Evolutionary conservation across 2,888 invertebrate genomes (phyloP), one percentile per base, ranked within the genome.

Genomic region (Chromoteleia sp.): DNA sequence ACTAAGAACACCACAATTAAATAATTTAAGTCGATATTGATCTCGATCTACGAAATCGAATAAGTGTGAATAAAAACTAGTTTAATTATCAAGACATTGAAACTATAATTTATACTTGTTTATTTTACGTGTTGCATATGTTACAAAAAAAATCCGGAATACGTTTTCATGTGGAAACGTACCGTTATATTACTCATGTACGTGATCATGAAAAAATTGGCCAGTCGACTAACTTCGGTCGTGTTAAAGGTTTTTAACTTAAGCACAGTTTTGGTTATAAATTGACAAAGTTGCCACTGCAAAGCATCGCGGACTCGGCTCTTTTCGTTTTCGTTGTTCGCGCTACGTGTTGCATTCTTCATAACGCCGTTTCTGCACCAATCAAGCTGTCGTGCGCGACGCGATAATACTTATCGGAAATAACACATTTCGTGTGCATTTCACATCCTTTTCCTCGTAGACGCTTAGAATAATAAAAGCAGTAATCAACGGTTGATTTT

Each of bases 241-340:
- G 29, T 65, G 52, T 61, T 48, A 65, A 48, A 58, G 58, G 75
- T 48, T 75, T 65, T 52, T 54, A 61, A 67, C 65, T 65, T 65
- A 56, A 58, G 50, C 36, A 58, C 75, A 75, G 75, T 75, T 75
- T 74, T 58, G 67, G 58, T 75, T 50, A 50, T 75, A 75, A 75
- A 75, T 75, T 56, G 75, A 58, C 58, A 39, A 65, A 67, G 75
- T 75, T 75, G 48, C 21, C 15, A n/a, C 25, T 0, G 29, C 2
- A 10, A 25, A 43, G 14, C 12, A 41, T 29, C 39, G 59, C 6
- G 19, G n/a, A 19, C 33, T 12, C 15, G n/a, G 21, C 21, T 29
- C 29, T 45, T 43, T 48, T 29, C 14, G 12, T 52, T 65, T 52
- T 21, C n/a, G 21, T 7, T 21, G 19, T 39, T 61, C 33, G 14